phyloP scores from a whole-genome alignment of 2,797 vertebrate genomes.

The Typhlichthys eigenmanni region DNA sequence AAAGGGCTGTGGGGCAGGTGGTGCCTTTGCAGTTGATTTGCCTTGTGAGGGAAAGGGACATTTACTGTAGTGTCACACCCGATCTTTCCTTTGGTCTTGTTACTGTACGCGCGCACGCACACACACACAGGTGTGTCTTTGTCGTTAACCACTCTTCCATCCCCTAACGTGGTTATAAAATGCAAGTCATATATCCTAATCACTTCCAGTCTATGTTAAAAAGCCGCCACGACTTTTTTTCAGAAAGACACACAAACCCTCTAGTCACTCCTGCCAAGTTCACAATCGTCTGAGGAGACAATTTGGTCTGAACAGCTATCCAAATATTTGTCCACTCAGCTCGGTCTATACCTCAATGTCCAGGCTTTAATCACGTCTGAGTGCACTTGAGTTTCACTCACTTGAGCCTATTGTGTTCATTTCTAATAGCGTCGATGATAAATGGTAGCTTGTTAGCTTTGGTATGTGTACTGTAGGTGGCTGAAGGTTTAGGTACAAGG shows the following conservation, averaged over 20 bases:
- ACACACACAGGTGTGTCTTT: slow-evolving; percentile 12
- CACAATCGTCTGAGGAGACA: slow-evolving; percentile 83
- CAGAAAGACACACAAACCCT: slow-evolving; percentile 9
- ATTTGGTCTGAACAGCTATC: slow-evolving; percentile 67
- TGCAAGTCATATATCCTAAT: slow-evolving; percentile 85
- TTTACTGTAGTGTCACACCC: too few relatives aligned
- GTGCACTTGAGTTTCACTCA: slow-evolving; percentile 50
- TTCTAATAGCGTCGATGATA: slow-evolving; percentile 33
- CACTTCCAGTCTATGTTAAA: slow-evolving; percentile 36
- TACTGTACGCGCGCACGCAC: neutral
- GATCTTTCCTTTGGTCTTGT: neutral
- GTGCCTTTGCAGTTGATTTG: slow-evolving; percentile 1
- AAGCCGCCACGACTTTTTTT: slow-evolving; percentile 16
- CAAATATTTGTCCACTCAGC: slow-evolving; percentile 56
- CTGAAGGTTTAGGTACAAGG: slow-evolving; percentile 28
- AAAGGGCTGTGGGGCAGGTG: slow-evolving; percentile 9
- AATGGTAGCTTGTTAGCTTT: slow-evolving; percentile 47
- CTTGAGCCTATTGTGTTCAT: slow-evolving; percentile 36
- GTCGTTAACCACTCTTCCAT: slow-evolving; percentile 67
- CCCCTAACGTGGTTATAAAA: slow-evolving; percentile 65
- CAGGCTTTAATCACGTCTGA: slow-evolving; percentile 56
- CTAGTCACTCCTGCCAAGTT: slow-evolving; percentile 71
- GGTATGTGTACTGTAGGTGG: slow-evolving; percentile 15
- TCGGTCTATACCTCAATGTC: slow-evolving; percentile 15
- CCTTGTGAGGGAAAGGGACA: slow-evolving; percentile 18